Evolutionary conservation across 2,797 vertebrate genomes (phyloP), one percentile per base, ranked within the genome.

Genomic region (Clarias pachynema): DNA sequence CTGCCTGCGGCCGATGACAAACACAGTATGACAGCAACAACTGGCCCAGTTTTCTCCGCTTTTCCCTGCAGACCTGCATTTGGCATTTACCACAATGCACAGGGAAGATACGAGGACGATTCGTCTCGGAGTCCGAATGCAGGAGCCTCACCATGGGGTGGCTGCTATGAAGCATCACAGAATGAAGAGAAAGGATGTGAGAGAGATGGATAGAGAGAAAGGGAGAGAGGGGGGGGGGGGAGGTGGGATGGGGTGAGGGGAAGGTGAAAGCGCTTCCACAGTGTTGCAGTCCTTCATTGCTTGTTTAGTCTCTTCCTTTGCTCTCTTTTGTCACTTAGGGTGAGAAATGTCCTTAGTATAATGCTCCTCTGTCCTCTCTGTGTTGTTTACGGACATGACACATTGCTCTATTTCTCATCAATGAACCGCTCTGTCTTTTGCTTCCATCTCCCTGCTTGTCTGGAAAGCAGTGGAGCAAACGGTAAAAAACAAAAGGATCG

Each of bases 401-500:
- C 82, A 85, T 74, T 75, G 40, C 81, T 44, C 66, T 69, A n/a
- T 82, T 70, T 63, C 63, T 75, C 84, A 75, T 65, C 80, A 87
- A 79, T 87, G 93, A 93, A 87, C 89, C 90, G 92, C 92, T 93
- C 89, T 91, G 87, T 90, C 89, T 86, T 87, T 89, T 88, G 68
- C 86, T 73, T 73, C 57, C 63, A 34, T 84, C 87, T 87, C 83
- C 90, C 83, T 73, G 66, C 78, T 89, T 26, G 5, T 90, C n/a
- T 68, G n/a, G 34, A 62, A 84, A 84, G 34, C 53, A 86, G 79
- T n/a, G 24, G 73, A 82, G 83, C 77, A 82, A 86, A 80, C 84
- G 83, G 85, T 49, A 49, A 29, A 53, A 82, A 65, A 89, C 85
- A 85, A 22, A 1, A 65, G 80, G 81, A 86, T 34, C 2, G 8